A percentile compares a stretch with the other conserved stretches of the same genome.
These are phyloP conservation scores for Lissocephala sabroskyi DNA, from an alignment of 2,888 invertebrate genomes.

Conservation along the genomic window DNA sequence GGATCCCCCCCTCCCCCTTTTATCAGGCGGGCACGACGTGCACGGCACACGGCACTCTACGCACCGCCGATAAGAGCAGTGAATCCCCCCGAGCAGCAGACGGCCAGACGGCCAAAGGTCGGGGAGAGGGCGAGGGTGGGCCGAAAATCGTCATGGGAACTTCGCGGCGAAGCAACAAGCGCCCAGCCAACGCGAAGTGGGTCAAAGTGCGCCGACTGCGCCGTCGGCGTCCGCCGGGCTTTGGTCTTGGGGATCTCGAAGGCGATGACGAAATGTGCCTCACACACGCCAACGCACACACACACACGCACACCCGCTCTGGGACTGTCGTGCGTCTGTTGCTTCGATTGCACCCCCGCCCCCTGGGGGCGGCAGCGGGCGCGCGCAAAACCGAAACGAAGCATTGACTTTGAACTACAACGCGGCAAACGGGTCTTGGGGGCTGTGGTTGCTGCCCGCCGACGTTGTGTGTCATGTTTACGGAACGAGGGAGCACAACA, in stretches of 20 bases:
- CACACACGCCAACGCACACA: neutral
- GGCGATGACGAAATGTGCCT: neutral
- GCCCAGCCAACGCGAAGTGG: slow-evolving; percentile 17
- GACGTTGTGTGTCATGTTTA: neutral
- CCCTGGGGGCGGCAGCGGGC: too few species aligned
- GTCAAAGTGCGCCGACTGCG: slow-evolving; percentile 18
- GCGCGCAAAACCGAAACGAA: too few species aligned
- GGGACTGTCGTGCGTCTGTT: too few species aligned
- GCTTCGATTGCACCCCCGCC: too few species aligned
- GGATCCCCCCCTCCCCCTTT: too few species aligned
- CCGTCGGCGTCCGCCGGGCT: slow-evolving; percentile 27
- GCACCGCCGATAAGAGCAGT: too few species aligned
- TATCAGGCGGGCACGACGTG: too few species aligned
- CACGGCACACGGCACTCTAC: too few species aligned
- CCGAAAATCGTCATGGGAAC: neutral
- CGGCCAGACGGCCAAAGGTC: neutral
- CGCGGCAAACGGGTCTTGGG: too few species aligned
- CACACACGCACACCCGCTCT: neutral
- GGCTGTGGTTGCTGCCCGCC: neutral
- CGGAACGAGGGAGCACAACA: too few species aligned
- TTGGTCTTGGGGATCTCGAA: slow-evolving; percentile 15
- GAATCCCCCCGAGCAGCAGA: too few species aligned
- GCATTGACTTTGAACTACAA: too few species aligned
- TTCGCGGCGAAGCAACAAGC: slow-evolving; percentile 35
- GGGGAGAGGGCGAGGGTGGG: neutral